Evolutionary conservation across 2,888 invertebrate species (phyloP).

Genomic region (Zygogramma bicolorata): DNA sequence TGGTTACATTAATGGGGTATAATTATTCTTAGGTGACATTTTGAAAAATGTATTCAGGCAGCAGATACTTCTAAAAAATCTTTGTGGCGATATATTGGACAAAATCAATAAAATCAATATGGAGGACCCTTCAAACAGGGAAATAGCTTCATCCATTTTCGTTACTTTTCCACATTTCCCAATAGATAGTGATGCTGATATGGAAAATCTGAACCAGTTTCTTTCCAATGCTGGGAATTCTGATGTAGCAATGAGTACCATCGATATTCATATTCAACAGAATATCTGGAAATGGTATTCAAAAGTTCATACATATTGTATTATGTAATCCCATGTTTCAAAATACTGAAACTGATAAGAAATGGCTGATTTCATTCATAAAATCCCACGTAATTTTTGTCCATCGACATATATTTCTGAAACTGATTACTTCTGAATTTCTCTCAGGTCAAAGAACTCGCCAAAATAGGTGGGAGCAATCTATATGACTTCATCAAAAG

Average conservation of each 20-base stretch:
- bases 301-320: too few relatives aligned
- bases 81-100: not conserved
- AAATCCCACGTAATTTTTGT: too few relatives aligned
- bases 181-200: not conserved
- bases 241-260: not conserved
- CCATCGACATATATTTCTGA: too few relatives aligned
- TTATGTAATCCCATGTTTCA: too few relatives aligned
- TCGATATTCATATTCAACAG: not conserved
- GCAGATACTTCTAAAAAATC: slow-evolving; percentile 3
- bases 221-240: not conserved
- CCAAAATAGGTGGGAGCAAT: not conserved
- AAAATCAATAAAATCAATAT: not conserved
- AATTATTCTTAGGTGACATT: slow-evolving; percentile 9
- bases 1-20: too few relatives aligned
- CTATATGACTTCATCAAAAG: slow-evolving; percentile 8
- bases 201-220: not conserved
- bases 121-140: not conserved
- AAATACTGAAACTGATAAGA: too few relatives aligned
- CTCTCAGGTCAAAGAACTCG: slow-evolving; percentile 3
- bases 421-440: too few relatives aligned
- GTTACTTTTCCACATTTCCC: not conserved
- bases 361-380: too few relatives aligned
- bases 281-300: too few relatives aligned
- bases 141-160: not conserved
- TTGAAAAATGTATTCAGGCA: slow-evolving; percentile 1